These are phyloP conservation scores for Autographa pulchrina DNA, from an alignment of 2,888 invertebrate genomes.

Conservation along the genomic window DNA sequence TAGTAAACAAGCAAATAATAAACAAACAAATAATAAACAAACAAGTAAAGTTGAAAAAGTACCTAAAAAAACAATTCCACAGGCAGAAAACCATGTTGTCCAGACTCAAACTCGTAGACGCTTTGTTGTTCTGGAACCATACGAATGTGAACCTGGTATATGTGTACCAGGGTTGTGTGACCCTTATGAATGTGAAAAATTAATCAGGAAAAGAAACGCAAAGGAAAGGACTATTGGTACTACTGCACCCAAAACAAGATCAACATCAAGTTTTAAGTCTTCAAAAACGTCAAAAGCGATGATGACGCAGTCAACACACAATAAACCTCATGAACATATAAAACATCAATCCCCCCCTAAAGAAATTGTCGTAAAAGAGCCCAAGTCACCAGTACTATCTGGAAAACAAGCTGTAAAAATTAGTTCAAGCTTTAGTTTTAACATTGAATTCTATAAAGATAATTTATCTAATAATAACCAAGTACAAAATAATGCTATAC, in stretches of 20 bases:
- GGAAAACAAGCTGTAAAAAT: background rate
- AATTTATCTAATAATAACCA: background rate
- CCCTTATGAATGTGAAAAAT: conserved; percentile 50
- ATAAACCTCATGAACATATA: background rate
- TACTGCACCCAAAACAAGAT: background rate
- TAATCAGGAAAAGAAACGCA: conserved; percentile 33
- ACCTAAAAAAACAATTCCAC: background rate
- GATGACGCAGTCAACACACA: background rate
- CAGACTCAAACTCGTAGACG: background rate
- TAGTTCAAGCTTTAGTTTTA: background rate
- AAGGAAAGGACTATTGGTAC: background rate
- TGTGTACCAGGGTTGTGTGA: conserved; percentile 58
- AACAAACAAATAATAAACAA: background rate
- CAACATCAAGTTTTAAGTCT: background rate
- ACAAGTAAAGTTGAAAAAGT: background rate
- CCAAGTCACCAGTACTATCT: background rate
- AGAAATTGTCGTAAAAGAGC: background rate
- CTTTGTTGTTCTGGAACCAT: conserved; percentile 12
- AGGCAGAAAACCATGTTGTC: background rate
- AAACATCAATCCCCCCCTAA: background rate
- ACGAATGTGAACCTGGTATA: conserved; percentile 48
- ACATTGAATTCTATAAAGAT: conserved; percentile 1
- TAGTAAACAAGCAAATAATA: background rate
- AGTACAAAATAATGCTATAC: background rate
- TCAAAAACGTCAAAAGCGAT: background rate